phyloP scores from a whole-genome alignment of 2,888 invertebrate genomes.

The Acrocyrtus sp. region DNA sequence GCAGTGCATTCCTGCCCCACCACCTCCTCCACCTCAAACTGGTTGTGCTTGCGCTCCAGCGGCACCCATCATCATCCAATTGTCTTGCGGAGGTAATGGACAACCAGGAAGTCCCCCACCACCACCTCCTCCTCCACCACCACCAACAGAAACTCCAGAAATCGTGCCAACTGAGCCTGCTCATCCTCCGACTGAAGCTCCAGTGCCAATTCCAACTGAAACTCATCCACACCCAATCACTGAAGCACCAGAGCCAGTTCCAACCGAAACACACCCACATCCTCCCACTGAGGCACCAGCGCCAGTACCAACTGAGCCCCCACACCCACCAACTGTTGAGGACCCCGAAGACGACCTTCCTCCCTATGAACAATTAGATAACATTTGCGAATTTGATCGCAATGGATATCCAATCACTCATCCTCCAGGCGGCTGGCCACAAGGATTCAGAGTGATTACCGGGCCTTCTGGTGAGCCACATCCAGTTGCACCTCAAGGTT shows the following conservation, averaged over 20 bases:
- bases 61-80: constrained; percentile 4
- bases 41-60: constrained; percentile 4
- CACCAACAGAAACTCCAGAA: neutral
- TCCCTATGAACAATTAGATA: neutral
- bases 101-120: neutral
- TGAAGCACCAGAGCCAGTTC: neutral
- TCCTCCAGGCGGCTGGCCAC: constrained; percentile 12
- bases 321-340: neutral
- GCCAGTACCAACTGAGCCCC: neutral
- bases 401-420: neutral
- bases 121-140: constrained; percentile 5
- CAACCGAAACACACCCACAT: too few species aligned
- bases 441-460: neutral
- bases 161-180: too few species aligned
- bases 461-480: neutral
- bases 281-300: neutral
- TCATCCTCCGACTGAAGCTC: neutral
- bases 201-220: neutral
- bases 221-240: neutral
- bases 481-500: neutral
- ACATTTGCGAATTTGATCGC: constrained; percentile 3
- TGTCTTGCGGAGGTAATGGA: constrained; percentile 15
- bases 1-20: too few species aligned
- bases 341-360: neutral
- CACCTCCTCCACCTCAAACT: neutral